Percentiles rank a stretch among this genome's conserved stretches.
Conservation (phyloP, 2,113 vertebrate species). For the Stercorarius parasiticus region DNA sequence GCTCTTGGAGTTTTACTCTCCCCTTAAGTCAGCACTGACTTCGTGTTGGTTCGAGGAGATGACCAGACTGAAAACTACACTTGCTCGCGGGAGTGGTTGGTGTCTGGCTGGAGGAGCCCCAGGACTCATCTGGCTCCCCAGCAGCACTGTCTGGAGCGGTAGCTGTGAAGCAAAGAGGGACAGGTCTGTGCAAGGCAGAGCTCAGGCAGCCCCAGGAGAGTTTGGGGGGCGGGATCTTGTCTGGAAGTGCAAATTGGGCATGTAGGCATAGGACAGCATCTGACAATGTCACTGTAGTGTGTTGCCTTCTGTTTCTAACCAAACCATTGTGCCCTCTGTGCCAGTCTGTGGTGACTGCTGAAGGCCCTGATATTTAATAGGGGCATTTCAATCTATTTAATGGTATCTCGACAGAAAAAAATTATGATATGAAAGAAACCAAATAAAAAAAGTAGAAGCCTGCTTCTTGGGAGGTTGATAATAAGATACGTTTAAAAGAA, state of each 20-base stretch:
- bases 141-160: not conserved
- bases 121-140: not conserved
- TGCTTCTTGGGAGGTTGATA: not conserved
- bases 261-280: not conserved
- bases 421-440: not conserved
- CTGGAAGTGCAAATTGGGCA: not conserved
- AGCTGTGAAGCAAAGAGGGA: not conserved
- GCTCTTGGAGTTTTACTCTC: not conserved
- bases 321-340: not conserved
- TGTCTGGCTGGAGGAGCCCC: not conserved
- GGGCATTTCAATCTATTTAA: not conserved
- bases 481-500: not conserved
- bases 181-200: not conserved
- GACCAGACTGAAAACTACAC: not conserved
- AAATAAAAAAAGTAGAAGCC: not conserved
- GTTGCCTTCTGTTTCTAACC: not conserved
- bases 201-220: not conserved
- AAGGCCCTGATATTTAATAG: not conserved
- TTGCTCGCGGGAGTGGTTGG: not conserved
- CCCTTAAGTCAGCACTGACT: not conserved
- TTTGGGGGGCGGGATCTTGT: fast-evolving
- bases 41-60: not conserved
- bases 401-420: not conserved
- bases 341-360: not conserved
- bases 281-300: fast-evolving